Percentiles rank a stretch among this genome's conserved stretches.
Conservation (phyloP, 1,140 invertebrate genomes). For the Aphaenogaster floridana region DNA sequence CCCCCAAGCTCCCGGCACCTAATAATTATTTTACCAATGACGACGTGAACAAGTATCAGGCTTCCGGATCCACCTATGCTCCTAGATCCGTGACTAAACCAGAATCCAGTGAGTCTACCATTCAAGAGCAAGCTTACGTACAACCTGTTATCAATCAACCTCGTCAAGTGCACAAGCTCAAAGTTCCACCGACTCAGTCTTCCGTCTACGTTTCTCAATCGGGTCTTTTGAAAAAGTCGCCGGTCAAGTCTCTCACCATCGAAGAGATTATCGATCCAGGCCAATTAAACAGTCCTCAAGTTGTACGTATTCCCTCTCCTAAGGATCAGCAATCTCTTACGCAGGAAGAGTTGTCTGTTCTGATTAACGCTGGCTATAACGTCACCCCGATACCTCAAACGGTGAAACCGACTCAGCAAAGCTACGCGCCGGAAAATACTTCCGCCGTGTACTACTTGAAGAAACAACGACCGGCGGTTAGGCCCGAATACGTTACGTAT, state of each 20-base stretch:
- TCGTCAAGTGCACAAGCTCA: constrained; percentile 82
- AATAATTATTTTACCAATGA: constrained; percentile 81
- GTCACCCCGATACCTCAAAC: constrained; percentile 82
- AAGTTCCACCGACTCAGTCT: constrained; percentile 77
- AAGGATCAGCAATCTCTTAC: constrained; percentile 80
- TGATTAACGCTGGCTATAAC: constrained; percentile 84
- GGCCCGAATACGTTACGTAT: constrained; percentile 81
- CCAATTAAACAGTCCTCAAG: constrained; percentile 73
- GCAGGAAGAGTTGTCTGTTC: constrained; percentile 81
- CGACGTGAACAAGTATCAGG: constrained; percentile 81
- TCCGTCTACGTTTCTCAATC: constrained; percentile 83
- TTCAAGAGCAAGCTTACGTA: constrained; percentile 65
- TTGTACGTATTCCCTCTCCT: constrained; percentile 77
- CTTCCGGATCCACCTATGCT: constrained; percentile 81
- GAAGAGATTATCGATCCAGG: constrained; percentile 82
- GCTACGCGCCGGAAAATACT: constrained; percentile 75
- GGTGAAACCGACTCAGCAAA: constrained; percentile 72
- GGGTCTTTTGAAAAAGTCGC: constrained; percentile 82
- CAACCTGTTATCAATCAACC: constrained; percentile 80
- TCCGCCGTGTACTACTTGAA: constrained; percentile 81
- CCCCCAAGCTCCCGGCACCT: constrained; percentile 78
- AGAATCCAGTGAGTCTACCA: constrained; percentile 53
- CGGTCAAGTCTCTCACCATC: constrained; percentile 82
- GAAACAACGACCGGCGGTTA: constrained; percentile 79
- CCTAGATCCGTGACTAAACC: constrained; percentile 79